Evolutionary conservation across 2,113 vertebrate genomes (phyloP).

Genomic region (Peromyscus californicus): DNA sequence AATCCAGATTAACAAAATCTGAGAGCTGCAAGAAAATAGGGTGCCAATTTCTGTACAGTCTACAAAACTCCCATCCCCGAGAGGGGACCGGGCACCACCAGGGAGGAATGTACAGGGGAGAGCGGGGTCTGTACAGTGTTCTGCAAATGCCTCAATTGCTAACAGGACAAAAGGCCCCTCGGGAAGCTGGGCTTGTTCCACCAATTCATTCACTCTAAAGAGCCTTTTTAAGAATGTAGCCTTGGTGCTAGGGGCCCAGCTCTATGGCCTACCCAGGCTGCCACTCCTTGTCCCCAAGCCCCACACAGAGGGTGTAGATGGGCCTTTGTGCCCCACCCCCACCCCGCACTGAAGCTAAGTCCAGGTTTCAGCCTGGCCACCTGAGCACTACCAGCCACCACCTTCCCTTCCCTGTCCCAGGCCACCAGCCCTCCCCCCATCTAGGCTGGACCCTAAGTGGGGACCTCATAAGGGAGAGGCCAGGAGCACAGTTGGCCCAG

Average conservation of each 20-base stretch:
- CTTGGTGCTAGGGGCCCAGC: background rate
- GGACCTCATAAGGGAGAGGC: background rate
- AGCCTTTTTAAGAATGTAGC: background rate
- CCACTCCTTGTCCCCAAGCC: background rate
- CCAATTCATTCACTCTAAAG: background rate
- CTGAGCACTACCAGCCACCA: background rate
- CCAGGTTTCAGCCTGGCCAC: background rate
- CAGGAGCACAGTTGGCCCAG: background rate
- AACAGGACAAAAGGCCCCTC: background rate
- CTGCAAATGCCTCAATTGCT: conserved; percentile 11
- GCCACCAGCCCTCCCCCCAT: background rate
- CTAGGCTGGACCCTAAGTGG: background rate
- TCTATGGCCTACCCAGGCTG: background rate
- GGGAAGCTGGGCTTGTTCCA: rapidly evolving
- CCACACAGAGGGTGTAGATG: background rate
- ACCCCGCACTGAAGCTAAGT: background rate
- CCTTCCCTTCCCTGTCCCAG: background rate
- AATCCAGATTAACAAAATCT: conserved; percentile 89
- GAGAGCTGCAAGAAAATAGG: conserved; percentile 92
- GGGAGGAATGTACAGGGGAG: conserved; percentile 88
- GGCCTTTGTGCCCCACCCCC: background rate
- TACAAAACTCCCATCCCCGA: conserved; percentile 87
- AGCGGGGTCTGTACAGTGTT: conserved; percentile 83
- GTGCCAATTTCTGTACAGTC: conserved; percentile 92
- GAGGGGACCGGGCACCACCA: conserved; percentile 84